Conservation (phyloP, 2,888 invertebrate genomes). For the Norana najaformis region DNA sequence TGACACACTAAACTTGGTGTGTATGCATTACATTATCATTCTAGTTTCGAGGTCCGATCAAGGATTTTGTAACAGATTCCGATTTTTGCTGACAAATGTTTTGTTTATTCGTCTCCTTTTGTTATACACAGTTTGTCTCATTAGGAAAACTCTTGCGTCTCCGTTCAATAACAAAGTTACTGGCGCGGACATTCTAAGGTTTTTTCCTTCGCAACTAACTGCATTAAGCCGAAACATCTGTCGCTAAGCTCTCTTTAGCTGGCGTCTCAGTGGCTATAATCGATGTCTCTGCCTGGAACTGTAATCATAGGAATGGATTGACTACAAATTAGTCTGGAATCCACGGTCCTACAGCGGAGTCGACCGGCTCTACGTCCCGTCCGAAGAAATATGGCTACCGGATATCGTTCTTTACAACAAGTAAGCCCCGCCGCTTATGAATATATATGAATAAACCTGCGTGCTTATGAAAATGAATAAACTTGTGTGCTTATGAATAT, state of each 20-base stretch:
- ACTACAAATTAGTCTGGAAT: conserved; percentile 95
- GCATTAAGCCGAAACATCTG: background rate
- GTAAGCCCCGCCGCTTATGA: conserved; percentile 45
- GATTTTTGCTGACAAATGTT: background rate
- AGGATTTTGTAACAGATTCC: too few relatives aligned
- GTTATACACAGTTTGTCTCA: background rate
- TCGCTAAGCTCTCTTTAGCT: background rate
- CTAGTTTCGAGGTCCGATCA: too few relatives aligned
- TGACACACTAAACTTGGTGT: too few relatives aligned
- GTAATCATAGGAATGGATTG: conserved; percentile 62
- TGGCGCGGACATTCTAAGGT: background rate
- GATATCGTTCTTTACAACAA: conserved; percentile 63
- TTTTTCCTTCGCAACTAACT: background rate
- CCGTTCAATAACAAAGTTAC: background rate
- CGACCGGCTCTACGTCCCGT: conserved; percentile 90
- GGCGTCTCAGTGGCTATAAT: background rate
- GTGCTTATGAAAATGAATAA: background rate
- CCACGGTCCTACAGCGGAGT: conserved; percentile 92
- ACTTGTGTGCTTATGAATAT: background rate
- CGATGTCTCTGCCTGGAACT: background rate
- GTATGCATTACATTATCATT: too few relatives aligned
- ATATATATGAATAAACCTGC: background rate
- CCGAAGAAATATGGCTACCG: conserved; percentile 69
- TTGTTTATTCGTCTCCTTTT: background rate
- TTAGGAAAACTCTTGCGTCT: background rate